Evolutionary conservation across 2,888 invertebrate species (phyloP), one percentile per base, ranked within the genome.

Genomic region (Phoenoteleia sp.): DNA sequence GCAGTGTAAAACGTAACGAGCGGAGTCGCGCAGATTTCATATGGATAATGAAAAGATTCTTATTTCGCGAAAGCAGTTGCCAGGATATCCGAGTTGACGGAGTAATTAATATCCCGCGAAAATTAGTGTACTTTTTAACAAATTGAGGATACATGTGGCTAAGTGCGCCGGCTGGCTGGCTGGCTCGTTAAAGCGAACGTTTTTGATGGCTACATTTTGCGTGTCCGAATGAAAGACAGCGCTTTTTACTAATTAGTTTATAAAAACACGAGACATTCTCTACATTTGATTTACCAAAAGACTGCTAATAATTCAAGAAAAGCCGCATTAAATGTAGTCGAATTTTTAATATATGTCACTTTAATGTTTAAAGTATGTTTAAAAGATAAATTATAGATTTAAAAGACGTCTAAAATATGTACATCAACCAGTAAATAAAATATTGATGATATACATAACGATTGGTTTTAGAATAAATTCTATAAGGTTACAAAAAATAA

Each of bases 61-160:
- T 45, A 60, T 69, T 77, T 77, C 47, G 36, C 42, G 15, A 47
- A 9, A 47, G 19, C 54, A 45, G 52, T 76, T 76, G 64, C 29
- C 33, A 75, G 64, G 64, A 49, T 23, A 54, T 45, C 19, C 42
- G 15, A 29, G 13, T 52, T 27, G 64, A 47, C 49, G 67, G 17
- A 47, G 67, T 58, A 77, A 77, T 67, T 77, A 67, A 77, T 77
- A 49, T 66, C 66, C 29, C 29, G 67, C 49, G 67, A 67, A 33
- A 77, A 77, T 77, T 67, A 67, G 76, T 60, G 67, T 67, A 67
- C 76, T 77, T 77, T 76, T 77, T 77, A 77, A 67, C 58, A 77
- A 77, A 77, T 77, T 77, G 60, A 67, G 76, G 29, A 67, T 66
- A 60, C 67, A 66, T 15, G 58, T 49, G 47, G 49, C 60, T 67